Conservation (phyloP, 2,797 vertebrate species). For the Furcifer pardalis region DNA sequence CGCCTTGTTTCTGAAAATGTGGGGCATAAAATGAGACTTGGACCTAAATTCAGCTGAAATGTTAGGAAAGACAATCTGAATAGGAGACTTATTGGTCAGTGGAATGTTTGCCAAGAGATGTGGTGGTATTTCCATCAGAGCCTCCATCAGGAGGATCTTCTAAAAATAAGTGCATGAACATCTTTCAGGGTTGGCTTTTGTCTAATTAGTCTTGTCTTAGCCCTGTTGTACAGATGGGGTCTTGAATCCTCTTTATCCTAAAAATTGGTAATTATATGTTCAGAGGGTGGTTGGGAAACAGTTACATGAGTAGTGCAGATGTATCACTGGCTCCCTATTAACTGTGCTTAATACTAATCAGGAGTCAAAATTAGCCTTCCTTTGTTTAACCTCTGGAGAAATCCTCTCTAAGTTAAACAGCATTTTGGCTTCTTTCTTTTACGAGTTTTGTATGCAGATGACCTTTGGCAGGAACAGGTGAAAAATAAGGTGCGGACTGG, state of each 20-base stretch:
- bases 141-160: background rate
- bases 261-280: no score
- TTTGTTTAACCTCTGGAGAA: no score
- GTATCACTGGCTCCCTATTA: no score
- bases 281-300: no score
- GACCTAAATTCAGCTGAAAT: background rate
- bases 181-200: background rate
- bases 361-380: no score
- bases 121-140: slow-evolving; percentile 2
- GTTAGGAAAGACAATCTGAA: background rate
- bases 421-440: no score
- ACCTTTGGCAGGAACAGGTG: no score
- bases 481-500: background rate
- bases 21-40: background rate
- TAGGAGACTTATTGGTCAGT: background rate
- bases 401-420: no score
- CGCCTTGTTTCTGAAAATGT: background rate
- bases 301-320: no score
- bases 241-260: no score
- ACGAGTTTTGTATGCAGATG: no score
- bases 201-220: slow-evolving; percentile 5
- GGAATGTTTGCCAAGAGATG: background rate
- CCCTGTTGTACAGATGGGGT: background rate
- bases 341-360: no score
- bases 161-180: slow-evolving; percentile 2